A percentile compares a stretch with the other conserved stretches of the same genome.
These are phyloP conservation scores for Anastrepha obliqua DNA, from an alignment of 1,140 invertebrate genomes.

Conservation along the genomic window DNA sequence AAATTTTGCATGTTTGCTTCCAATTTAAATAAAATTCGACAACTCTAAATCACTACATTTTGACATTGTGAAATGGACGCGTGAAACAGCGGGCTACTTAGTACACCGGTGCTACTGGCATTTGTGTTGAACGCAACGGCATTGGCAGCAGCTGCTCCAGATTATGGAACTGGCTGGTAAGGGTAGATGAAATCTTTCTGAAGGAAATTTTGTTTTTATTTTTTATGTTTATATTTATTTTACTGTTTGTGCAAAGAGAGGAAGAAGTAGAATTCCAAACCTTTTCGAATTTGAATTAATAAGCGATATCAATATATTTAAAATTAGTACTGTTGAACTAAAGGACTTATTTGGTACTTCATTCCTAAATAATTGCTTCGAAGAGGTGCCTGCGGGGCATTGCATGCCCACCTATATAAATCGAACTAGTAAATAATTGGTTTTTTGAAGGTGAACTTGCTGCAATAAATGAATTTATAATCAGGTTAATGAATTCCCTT, in stretches of 20 bases:
- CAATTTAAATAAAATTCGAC: conserved; percentile 75
- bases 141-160: neutral
- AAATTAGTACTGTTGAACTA: too few species aligned
- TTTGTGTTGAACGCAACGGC: conserved; percentile 55
- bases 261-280: neutral
- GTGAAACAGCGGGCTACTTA: conserved; percentile 36
- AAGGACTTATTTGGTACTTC: too few species aligned
- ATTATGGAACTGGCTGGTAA: neutral
- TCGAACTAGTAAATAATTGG: too few species aligned
- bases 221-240: neutral
- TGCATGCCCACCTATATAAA: too few species aligned
- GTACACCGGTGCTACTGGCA: conserved; percentile 61
- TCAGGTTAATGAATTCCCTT: too few species aligned
- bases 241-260: neutral
- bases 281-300: too few species aligned
- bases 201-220: neutral
- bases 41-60: conserved; percentile 74
- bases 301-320: too few species aligned
- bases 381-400: too few species aligned
- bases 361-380: too few species aligned
- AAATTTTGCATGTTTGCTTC: conserved; percentile 74
- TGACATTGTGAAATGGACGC: conserved; percentile 65
- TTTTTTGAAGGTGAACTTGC: too few species aligned
- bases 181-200: conserved; percentile 35
- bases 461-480: too few species aligned